These are phyloP conservation scores for Sinosuthora webbiana DNA, from an alignment of 2,113 vertebrate genomes.

Conservation along the genomic window DNA sequence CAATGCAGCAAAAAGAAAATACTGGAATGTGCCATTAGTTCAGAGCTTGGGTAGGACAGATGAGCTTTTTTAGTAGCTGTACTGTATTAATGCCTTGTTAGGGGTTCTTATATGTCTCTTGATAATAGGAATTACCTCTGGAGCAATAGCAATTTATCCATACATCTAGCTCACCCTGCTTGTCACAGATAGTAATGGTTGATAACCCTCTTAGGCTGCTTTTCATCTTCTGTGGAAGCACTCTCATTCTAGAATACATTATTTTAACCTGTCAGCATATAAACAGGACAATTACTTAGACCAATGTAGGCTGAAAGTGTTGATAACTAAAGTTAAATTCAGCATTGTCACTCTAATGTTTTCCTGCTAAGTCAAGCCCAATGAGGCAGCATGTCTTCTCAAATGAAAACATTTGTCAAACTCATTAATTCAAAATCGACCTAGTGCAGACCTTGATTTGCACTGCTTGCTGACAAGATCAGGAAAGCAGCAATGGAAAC, in stretches of 20 bases:
- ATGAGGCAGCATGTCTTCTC: slow-evolving; percentile 33
- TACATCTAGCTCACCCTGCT: slow-evolving; percentile 24
- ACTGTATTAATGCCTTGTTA: slow-evolving; percentile 49
- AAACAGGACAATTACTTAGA: slow-evolving; percentile 69
- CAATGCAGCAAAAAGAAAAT: slow-evolving; percentile 3
- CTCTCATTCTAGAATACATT: slow-evolving; percentile 35
- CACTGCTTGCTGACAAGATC: background rate
- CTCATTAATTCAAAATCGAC: slow-evolving; percentile 3
- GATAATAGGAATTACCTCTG: slow-evolving; percentile 57
- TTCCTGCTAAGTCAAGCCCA: slow-evolving; percentile 9
- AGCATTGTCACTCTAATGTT: slow-evolving; percentile 2
- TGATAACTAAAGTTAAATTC: slow-evolving; percentile 55
- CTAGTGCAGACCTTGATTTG: slow-evolving; percentile 29
- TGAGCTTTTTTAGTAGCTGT: slow-evolving; percentile 41
- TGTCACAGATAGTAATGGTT: slow-evolving; percentile 26
- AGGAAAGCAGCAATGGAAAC: background rate
- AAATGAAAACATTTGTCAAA: slow-evolving; percentile 66
- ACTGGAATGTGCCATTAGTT: background rate
- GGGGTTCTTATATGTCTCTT: slow-evolving; percentile 25
- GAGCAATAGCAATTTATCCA: slow-evolving; percentile 50
- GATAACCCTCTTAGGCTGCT: slow-evolving; percentile 35
- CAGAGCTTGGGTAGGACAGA: background rate
- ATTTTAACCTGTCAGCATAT: slow-evolving; percentile 62
- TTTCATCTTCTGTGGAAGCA: slow-evolving; percentile 21
- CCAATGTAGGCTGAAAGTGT: slow-evolving; percentile 23